phyloP scores from a whole-genome alignment of 2,113 vertebrate species.

The Emydura subglobosa region DNA sequence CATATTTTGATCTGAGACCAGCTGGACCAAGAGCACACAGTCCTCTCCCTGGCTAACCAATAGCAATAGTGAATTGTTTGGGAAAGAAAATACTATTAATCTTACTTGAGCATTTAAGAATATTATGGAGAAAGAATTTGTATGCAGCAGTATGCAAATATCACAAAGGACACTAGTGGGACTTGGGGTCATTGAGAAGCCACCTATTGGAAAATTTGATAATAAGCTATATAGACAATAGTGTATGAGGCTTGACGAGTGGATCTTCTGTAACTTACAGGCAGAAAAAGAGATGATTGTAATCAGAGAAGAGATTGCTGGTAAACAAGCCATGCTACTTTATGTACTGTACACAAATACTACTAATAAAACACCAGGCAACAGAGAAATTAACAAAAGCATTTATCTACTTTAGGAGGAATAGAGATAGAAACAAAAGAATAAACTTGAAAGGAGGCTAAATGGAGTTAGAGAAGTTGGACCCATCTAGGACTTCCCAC shows the following conservation, averaged over 20 bases:
- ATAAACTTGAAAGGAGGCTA: background rate
- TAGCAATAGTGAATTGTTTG: background rate
- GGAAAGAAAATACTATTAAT: background rate
- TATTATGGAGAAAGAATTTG: background rate
- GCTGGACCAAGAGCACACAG: background rate
- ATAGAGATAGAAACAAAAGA: background rate
- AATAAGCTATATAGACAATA: background rate
- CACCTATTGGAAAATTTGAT: slow-evolving; percentile 26
- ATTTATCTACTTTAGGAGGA: background rate
- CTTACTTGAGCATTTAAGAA: background rate
- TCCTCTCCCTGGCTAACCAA: background rate
- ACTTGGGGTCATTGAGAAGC: slow-evolving; percentile 1
- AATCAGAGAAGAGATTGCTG: background rate
- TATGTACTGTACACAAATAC: background rate
- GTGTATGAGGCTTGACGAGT: background rate
- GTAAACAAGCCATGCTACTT: background rate
- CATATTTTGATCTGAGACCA: slow-evolving; percentile 17
- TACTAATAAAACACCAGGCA: background rate
- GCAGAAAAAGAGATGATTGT: background rate
- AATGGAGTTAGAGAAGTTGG: background rate
- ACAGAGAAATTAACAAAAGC: background rate
- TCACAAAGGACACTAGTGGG: background rate
- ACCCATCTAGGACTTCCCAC: background rate
- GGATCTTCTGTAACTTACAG: background rate
- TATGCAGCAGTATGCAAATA: background rate